A percentile compares a stretch with the other conserved stretches of the same genome.
These are phyloP conservation scores for Hippolais icterina DNA, from an alignment of 2,113 vertebrate genomes.

Conservation along the genomic window DNA sequence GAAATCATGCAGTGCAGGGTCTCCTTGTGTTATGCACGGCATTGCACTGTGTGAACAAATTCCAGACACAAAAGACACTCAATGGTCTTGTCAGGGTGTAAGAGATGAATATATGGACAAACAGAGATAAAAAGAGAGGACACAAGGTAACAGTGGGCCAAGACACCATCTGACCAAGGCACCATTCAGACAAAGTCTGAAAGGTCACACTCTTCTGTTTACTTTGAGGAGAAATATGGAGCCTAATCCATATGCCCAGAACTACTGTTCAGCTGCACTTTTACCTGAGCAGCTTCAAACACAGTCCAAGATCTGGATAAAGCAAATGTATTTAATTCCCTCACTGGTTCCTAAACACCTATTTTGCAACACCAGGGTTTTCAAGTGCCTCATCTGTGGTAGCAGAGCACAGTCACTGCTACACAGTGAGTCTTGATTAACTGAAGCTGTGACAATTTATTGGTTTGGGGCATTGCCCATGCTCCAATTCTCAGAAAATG, in stretches of 20 bases:
- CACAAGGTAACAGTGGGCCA: neutral
- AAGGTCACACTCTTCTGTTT: neutral
- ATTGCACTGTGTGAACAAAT: neutral
- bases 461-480: neutral
- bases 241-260: neutral
- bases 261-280: neutral
- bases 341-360: neutral
- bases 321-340: neutral
- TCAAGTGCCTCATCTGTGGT: neutral
- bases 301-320: neutral
- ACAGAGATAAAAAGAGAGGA: neutral
- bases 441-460: neutral
- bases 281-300: neutral
- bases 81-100: neutral
- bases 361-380: neutral
- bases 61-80: neutral
- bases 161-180: neutral
- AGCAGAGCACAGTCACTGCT: neutral
- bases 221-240: neutral
- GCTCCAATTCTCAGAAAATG: neutral
- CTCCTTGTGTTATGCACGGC: rapidly evolving
- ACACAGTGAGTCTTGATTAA: neutral
- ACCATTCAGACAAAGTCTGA: neutral
- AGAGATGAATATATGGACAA: neutral
- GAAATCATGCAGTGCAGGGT: neutral